Evolutionary conservation across 1,140 invertebrate genomes (phyloP).

Genomic region (Meloidogyne floridensis): DNA sequence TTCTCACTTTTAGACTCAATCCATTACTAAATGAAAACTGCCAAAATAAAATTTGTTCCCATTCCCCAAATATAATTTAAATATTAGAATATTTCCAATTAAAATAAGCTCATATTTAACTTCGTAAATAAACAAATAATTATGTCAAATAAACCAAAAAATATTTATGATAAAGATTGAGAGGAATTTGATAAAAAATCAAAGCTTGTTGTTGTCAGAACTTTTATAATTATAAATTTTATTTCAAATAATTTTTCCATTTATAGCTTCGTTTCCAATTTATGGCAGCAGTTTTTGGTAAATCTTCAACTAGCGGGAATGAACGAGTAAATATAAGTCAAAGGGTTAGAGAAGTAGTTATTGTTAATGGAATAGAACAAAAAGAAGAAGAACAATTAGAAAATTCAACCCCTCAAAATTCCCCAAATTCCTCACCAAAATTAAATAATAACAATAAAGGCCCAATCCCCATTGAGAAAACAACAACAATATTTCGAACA

Average conservation of each 20-base stretch:
- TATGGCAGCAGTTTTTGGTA: constrained; percentile 1
- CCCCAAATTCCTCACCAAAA: constrained; percentile 2
- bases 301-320: neutral
- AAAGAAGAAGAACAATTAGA: neutral
- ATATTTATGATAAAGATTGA: too few species aligned
- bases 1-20: too few species aligned
- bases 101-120: too few species aligned
- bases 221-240: too few species aligned
- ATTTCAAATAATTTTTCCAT: neutral
- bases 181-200: too few species aligned
- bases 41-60: too few species aligned
- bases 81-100: too few species aligned
- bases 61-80: too few species aligned
- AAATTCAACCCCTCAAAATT: neutral
- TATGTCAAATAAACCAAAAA: too few species aligned
- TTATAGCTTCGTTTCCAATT: constrained; percentile 23
- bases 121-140: too few species aligned
- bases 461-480: neutral
- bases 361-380: constrained; percentile 3
- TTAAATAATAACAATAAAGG: neutral
- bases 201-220: too few species aligned
- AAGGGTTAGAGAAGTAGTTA: neutral
- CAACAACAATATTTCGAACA: constrained; percentile 20
- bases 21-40: too few species aligned
- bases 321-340: neutral